Conservation (phyloP, 2,888 invertebrate species). For the Megaustenia siamemsis region DNA sequence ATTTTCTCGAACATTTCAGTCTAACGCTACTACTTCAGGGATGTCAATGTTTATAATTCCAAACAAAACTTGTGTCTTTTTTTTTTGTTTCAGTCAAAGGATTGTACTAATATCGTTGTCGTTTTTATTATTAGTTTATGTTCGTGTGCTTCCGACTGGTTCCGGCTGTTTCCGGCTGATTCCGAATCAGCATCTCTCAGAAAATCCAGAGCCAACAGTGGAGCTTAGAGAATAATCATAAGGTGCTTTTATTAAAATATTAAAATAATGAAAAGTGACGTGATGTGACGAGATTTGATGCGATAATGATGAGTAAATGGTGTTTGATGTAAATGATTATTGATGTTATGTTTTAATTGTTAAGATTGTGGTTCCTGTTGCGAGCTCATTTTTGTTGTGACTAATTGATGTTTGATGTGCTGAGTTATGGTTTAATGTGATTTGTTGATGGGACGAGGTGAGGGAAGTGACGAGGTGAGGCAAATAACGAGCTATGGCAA, state of each 20-base stretch:
- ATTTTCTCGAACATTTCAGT: background rate
- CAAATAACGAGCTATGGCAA: too few species aligned
- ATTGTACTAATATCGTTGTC: too few species aligned
- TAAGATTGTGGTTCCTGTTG: background rate
- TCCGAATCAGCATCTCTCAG: background rate
- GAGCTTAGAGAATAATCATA: background rate
- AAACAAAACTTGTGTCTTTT: slow-evolving; percentile 10
- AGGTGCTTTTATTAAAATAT: background rate
- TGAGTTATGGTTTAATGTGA: too few species aligned
- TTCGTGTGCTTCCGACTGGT: background rate
- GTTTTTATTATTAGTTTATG: too few species aligned
- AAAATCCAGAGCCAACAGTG: background rate
- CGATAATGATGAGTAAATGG: too few species aligned
- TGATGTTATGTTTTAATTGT: background rate
- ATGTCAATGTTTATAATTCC: slow-evolving; percentile 26
- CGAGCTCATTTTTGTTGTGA: background rate
- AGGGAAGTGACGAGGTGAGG: too few species aligned
- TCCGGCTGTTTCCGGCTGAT: background rate
- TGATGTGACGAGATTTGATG: background rate
- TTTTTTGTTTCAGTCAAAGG: background rate
- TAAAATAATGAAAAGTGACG: background rate
- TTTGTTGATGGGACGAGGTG: too few species aligned
- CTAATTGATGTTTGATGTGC: too few species aligned
- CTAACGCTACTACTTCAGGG: slow-evolving; percentile 21
- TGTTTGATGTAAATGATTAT: background rate